Percentiles rank a stretch among this genome's conserved stretches.
These are phyloP conservation scores for Lepeophtheirus nordmannii DNA, from an alignment of 2,888 invertebrate genomes.

Conservation along the genomic window DNA sequence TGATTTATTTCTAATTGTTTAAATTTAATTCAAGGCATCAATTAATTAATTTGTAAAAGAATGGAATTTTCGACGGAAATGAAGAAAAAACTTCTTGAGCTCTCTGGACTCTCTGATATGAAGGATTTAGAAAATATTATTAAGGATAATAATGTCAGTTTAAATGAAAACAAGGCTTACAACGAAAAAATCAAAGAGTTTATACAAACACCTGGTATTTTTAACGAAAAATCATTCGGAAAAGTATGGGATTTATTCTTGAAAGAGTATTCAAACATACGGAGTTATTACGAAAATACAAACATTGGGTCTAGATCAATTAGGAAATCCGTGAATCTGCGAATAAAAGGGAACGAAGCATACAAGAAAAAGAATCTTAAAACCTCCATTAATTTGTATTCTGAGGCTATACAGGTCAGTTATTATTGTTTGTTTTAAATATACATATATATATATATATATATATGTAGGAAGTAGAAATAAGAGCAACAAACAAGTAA, in stretches of 20 bases:
- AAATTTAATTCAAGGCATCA: too few relatives aligned
- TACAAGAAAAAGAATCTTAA: not conserved
- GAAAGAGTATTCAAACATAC: not conserved
- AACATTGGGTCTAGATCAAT: not conserved
- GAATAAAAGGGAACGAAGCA: not conserved
- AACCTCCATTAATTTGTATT: not conserved
- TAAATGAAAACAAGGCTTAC: too few relatives aligned
- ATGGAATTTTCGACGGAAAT: constrained; percentile 9
- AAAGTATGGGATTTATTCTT: not conserved
- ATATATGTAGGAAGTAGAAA: not conserved
- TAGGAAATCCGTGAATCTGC: not conserved
- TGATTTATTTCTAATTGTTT: too few relatives aligned
- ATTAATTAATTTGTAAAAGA: not conserved
- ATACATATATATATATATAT: not conserved
- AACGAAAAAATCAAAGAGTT: not conserved
- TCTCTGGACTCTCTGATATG: constrained; percentile 11
- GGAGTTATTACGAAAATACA: not conserved
- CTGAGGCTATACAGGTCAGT: not conserved
- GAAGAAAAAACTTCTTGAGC: constrained; percentile 11
- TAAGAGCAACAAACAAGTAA: not conserved
- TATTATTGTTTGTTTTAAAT: not conserved
- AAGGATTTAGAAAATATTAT: constrained; percentile 8
- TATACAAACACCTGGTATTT: not conserved
- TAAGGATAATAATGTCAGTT: not conserved
- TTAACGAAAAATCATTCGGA: not conserved